Evolutionary conservation across 2,888 invertebrate species (phyloP).

Genomic region (Lymantria dispar): DNA sequence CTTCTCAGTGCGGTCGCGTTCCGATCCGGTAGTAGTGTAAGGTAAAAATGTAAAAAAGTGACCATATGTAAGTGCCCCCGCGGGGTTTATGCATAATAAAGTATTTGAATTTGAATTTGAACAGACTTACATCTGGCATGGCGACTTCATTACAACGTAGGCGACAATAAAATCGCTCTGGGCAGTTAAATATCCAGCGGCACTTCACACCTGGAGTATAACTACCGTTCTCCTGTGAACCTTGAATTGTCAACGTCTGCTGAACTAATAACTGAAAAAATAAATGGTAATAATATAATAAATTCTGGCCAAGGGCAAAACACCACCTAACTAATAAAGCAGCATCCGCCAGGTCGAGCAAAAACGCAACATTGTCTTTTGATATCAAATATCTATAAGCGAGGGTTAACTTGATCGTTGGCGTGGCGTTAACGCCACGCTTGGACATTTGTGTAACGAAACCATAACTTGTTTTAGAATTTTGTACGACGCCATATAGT

Average conservation of each 20-base stretch:
- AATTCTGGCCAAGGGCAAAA: not conserved
- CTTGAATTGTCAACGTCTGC: not conserved
- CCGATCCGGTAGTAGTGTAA: no score
- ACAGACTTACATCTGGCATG: not conserved
- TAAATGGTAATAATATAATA: not conserved
- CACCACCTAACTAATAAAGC: not conserved
- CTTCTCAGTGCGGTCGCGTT: no score
- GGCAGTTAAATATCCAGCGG: not conserved
- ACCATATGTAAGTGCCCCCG: no score
- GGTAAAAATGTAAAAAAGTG: no score
- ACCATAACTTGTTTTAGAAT: no score
- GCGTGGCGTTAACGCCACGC: no score
- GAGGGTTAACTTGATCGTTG: no score
- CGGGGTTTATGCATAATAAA: no score
- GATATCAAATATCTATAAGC: no score
- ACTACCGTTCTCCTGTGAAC: not conserved
- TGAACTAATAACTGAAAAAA: not conserved
- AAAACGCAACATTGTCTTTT: no score
- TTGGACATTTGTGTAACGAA: no score
- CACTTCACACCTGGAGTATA: not conserved
- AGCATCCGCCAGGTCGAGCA: not conserved
- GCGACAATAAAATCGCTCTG: not conserved
- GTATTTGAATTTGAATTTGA: not conserved
- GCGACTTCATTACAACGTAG: not conserved
- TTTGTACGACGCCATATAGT: no score